Evolutionary conservation across 2,797 vertebrate genomes (phyloP).

Genomic region (Sarcophilus harrisii): DNA sequence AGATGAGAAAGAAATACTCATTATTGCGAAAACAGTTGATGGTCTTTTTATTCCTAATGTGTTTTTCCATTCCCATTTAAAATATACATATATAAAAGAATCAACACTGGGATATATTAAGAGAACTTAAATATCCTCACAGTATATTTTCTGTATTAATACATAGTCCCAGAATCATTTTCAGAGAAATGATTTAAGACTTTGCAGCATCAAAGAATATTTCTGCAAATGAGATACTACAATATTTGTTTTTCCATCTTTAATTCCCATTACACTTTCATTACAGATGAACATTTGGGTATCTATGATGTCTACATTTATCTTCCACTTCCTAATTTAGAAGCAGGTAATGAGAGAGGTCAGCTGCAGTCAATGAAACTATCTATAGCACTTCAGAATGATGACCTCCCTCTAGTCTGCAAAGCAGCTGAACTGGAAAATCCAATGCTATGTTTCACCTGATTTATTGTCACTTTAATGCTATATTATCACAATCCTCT

Average conservation of each 20-base stretch:
- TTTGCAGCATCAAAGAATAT: constrained; percentile 26
- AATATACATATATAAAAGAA: no score
- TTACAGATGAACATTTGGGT: constrained; percentile 40
- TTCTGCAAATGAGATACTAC: constrained; percentile 38
- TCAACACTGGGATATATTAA: constrained; percentile 20
- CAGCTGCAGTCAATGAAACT: constrained; percentile 55
- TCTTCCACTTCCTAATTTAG: constrained; percentile 61
- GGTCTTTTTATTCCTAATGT: background rate
- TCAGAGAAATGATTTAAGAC: constrained; percentile 21
- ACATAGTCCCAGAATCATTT: constrained; percentile 24
- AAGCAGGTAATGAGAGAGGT: constrained; percentile 59
- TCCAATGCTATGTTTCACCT: constrained; percentile 61
- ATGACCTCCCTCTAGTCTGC: constrained; percentile 37
- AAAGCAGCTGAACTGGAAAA: constrained; percentile 73
- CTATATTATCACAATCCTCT: constrained; percentile 54
- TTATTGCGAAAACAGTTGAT: background rate
- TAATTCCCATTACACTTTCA: constrained; percentile 61
- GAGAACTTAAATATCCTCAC: constrained; percentile 14
- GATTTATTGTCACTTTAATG: constrained; percentile 70
- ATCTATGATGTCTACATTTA: constrained; percentile 55
- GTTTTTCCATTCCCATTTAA: background rate
- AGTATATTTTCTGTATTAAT: constrained; percentile 13
- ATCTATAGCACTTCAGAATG: constrained; percentile 69
- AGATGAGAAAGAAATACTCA: background rate
- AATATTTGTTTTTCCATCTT: constrained; percentile 42